Conservation (phyloP, 2,797 vertebrate species). For the Catamblyrhynchus diadema region DNA sequence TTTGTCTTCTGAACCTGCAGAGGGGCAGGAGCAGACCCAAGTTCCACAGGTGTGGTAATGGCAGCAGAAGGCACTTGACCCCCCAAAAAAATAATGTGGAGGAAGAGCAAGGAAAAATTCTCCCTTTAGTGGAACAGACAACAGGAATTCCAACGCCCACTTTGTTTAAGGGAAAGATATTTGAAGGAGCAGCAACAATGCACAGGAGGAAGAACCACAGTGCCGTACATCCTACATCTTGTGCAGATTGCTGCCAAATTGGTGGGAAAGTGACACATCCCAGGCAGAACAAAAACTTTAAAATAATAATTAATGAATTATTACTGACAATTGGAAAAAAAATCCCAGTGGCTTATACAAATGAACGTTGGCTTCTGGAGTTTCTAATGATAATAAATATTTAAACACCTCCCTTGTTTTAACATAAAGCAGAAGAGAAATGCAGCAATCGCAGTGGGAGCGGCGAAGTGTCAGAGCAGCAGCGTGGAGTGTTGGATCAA, state of each 20-base stretch:
- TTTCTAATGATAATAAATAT: background rate
- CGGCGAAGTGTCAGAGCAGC: background rate
- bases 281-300: background rate
- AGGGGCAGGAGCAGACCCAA: background rate
- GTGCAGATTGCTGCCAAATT: background rate
- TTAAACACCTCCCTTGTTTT: constrained; percentile 37
- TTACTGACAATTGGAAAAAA: constrained; percentile 22
- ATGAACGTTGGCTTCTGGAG: constrained; percentile 10
- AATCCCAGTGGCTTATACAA: background rate
- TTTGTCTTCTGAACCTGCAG: background rate
- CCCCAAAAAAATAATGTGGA: background rate
- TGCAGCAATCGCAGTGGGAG: background rate
- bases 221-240: background rate
- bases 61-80: background rate
- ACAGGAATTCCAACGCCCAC: background rate
- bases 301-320: constrained; percentile 54
- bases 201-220: background rate
- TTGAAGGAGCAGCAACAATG: background rate
- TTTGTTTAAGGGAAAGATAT: background rate
- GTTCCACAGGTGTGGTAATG: background rate
- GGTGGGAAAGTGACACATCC: background rate
- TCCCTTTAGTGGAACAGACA: background rate
- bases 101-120: background rate
- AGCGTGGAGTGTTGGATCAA: background rate
- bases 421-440: constrained; percentile 36